Percentiles rank a stretch among this genome's conserved stretches.
Evolutionary conservation across 2,113 vertebrate genomes (phyloP).

Genomic region (Ictalurus furcatus): DNA sequence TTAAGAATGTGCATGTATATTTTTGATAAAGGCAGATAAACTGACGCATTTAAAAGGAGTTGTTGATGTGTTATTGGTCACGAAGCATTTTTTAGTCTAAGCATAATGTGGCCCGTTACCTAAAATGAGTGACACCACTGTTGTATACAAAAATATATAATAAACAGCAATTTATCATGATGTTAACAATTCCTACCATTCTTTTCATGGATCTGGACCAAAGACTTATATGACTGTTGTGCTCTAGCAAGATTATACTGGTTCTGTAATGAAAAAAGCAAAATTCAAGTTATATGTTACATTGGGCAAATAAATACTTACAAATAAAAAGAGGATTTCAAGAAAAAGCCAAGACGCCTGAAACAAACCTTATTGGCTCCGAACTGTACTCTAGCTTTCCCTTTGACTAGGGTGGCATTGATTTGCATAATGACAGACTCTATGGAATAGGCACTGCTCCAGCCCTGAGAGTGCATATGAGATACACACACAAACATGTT

Average conservation of each 20-base stretch:
- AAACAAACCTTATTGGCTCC: conserved; percentile 92
- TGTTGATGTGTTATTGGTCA: background rate
- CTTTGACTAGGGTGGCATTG: conserved; percentile 97
- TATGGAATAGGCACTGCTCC: conserved; percentile 99
- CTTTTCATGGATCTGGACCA: conserved; percentile 99
- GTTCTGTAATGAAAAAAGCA: conserved; percentile 73
- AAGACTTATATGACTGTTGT: conserved; percentile 98
- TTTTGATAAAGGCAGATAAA: background rate
- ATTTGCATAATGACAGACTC: conserved; percentile 99
- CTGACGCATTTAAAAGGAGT: background rate
- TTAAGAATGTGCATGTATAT: background rate
- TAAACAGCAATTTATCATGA: conserved; percentile 57
- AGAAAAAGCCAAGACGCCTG: background rate
- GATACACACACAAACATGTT: background rate
- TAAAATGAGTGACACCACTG: background rate
- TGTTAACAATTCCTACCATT: conserved; percentile 77
- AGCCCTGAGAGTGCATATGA: conserved; percentile 76
- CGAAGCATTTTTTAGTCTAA: background rate
- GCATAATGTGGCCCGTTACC: background rate
- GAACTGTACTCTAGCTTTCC: conserved; percentile 98
- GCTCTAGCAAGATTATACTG: conserved; percentile 99
- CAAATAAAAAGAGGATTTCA: conserved; percentile 32
- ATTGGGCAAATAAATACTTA: background rate
- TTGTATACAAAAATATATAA: conserved; percentile 2
- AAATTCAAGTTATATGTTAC: background rate